phyloP scores from a whole-genome alignment of 2,113 vertebrate species.

The Galemys pyrenaicus region DNA sequence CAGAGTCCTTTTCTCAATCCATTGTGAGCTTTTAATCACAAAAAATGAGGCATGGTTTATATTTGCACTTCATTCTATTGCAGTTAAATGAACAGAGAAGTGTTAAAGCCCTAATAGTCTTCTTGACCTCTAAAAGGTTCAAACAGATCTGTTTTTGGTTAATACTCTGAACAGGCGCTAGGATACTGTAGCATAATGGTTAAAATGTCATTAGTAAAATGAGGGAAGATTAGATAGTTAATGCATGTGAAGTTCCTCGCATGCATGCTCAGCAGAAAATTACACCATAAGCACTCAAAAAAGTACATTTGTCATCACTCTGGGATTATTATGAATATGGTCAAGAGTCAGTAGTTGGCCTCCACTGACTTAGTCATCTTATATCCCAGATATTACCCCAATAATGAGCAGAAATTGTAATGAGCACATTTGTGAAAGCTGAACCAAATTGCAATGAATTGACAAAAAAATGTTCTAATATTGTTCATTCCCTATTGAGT shows the following conservation, averaged over 20 bases:
- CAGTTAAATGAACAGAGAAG: background rate
- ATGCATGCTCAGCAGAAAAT: background rate
- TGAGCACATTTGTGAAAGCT: background rate
- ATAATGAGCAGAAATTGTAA: background rate
- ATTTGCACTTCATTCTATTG: background rate
- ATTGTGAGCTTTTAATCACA: background rate
- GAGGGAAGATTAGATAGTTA: background rate
- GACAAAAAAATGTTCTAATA: background rate
- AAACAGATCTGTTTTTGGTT: background rate
- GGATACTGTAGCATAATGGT: background rate
- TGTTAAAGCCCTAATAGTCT: background rate
- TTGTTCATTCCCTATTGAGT: too few relatives aligned
- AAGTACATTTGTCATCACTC: background rate
- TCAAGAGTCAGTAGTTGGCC: background rate
- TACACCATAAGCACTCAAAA: background rate
- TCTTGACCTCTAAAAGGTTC: background rate
- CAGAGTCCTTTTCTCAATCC: background rate
- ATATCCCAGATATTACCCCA: background rate
- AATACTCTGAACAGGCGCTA: background rate
- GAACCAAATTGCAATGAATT: background rate
- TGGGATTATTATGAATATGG: too few relatives aligned
- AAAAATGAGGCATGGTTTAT: background rate
- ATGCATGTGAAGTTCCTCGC: background rate
- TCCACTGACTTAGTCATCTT: background rate
- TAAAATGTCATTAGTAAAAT: background rate